Conservation (phyloP, 2,113 vertebrate genomes). For the Pomatostomus ruficeps region DNA sequence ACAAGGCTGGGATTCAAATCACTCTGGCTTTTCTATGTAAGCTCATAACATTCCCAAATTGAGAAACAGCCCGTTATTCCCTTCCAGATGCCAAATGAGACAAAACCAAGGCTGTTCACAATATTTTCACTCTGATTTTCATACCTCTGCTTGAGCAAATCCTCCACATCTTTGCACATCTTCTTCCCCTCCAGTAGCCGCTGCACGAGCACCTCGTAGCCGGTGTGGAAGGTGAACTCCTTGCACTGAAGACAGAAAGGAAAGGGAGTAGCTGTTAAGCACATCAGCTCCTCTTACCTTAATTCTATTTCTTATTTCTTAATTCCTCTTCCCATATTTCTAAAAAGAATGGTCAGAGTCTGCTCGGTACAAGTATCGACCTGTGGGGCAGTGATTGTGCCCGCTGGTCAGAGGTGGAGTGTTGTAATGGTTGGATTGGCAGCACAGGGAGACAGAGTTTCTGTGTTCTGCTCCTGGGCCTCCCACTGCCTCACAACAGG, state of each 20-base stretch:
- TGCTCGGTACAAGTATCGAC: not conserved
- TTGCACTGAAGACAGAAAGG: slow-evolving; percentile 71
- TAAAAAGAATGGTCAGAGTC: not conserved
- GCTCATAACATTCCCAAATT: not conserved
- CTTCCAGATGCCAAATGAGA: not conserved
- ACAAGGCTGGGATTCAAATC: not conserved
- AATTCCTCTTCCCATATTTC: not conserved
- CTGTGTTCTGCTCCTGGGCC: not conserved
- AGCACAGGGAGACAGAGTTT: not conserved
- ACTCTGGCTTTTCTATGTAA: not conserved
- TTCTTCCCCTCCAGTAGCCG: slow-evolving; percentile 85
- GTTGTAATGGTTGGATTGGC: not conserved
- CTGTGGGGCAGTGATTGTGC: not conserved
- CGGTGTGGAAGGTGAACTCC: slow-evolving; percentile 82
- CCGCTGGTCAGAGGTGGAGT: rapidly evolving
- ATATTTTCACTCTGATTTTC: not conserved
- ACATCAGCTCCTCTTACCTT: not conserved
- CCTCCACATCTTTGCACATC: slow-evolving; percentile 93
- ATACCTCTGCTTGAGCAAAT: slow-evolving; percentile 90
- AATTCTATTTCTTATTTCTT: not conserved
- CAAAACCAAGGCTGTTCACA: not conserved
- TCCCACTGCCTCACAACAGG: not conserved
- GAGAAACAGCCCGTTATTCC: not conserved
- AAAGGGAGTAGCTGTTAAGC: not conserved
- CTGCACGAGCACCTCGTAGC: slow-evolving; percentile 83